Percentiles rank a stretch among this genome's conserved stretches.
phyloP scores from a whole-genome alignment of 2,888 invertebrate species.

The Autographa pulchrina region DNA sequence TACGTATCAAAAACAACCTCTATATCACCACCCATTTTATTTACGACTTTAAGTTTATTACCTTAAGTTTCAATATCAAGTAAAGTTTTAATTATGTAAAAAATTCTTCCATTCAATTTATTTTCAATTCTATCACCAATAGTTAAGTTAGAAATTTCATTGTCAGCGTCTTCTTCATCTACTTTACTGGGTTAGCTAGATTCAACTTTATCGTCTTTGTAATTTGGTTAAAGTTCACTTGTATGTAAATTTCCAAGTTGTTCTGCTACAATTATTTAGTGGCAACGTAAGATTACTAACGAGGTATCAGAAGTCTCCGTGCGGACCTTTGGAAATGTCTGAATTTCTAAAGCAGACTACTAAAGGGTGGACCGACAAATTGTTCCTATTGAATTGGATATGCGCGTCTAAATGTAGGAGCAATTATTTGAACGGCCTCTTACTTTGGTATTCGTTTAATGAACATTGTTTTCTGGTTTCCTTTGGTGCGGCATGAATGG shows the following conservation, averaged over 20 bases:
- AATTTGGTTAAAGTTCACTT: conserved; percentile 54
- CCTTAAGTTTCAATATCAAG: conserved; percentile 59
- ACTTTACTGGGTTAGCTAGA: conserved; percentile 34
- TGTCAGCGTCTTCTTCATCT: conserved; percentile 45
- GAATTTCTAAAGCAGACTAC: conserved; percentile 73
- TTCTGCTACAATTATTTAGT: conserved; percentile 86
- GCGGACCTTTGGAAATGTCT: conserved; percentile 84
- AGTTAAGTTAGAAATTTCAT: conserved; percentile 72
- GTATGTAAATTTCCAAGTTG: conserved; percentile 47
- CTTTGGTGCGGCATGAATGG: conserved; percentile 73
- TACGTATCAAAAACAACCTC: conserved; percentile 67
- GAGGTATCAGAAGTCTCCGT: conserved; percentile 82
- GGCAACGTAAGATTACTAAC: conserved; percentile 83
- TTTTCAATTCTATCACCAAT: conserved; percentile 73
- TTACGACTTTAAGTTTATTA: conserved; percentile 54
- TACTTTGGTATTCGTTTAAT: conserved; percentile 87
- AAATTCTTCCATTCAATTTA: conserved; percentile 62
- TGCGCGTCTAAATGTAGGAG: conserved; percentile 74
- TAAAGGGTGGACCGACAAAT: conserved; percentile 85
- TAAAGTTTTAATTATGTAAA: conserved; percentile 49
- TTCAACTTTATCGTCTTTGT: conserved; percentile 51
- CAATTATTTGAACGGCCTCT: conserved; percentile 76
- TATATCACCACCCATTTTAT: conserved; percentile 39
- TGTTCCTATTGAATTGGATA: conserved; percentile 83
- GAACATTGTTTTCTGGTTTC: conserved; percentile 85